Conservation (phyloP, 2,113 vertebrate genomes). For the Neomonachus schauinslandi region DNA sequence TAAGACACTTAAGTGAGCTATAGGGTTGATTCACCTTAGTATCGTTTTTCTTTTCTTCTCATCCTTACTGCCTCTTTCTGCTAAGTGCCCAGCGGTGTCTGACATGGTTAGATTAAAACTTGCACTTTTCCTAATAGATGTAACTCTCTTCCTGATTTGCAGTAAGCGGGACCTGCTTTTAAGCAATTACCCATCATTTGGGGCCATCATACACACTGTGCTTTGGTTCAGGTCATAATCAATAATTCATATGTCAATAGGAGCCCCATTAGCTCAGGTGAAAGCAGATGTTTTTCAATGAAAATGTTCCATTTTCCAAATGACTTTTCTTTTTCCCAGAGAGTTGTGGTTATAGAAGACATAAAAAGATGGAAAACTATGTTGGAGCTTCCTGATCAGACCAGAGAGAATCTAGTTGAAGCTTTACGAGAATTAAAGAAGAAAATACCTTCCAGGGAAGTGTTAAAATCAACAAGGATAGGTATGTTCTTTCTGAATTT, state of each 20-base stretch:
- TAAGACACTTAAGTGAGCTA: conserved; percentile 41
- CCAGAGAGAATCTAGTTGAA: conserved; percentile 91
- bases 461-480: conserved; percentile 95
- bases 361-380: conserved; percentile 94
- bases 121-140: conserved; percentile 74
- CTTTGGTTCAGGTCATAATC: conserved; percentile 76
- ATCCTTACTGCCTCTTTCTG: not conserved
- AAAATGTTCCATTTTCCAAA: conserved; percentile 79
- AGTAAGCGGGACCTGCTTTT: conserved; percentile 73
- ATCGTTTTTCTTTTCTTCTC: conserved; percentile 30
- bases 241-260: conserved; percentile 83
- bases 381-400: conserved; percentile 92
- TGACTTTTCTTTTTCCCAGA: conserved; percentile 87
- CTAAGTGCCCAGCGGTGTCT: conserved; percentile 49
- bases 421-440: conserved; percentile 94
- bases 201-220: conserved; percentile 58
- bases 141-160: conserved; percentile 70
- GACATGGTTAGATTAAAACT: conserved; percentile 68
- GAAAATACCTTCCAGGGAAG: conserved; percentile 96
- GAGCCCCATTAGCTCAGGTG: conserved; percentile 81
- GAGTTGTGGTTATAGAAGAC: conserved; percentile 98
- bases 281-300: conserved; percentile 74
- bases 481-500: conserved; percentile 84
- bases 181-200: conserved; percentile 76
- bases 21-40: conserved; percentile 42